Percentiles rank a stretch among this genome's conserved stretches.
Conservation (phyloP, 2,888 invertebrate genomes). For the Thymelicus sylvestris region DNA sequence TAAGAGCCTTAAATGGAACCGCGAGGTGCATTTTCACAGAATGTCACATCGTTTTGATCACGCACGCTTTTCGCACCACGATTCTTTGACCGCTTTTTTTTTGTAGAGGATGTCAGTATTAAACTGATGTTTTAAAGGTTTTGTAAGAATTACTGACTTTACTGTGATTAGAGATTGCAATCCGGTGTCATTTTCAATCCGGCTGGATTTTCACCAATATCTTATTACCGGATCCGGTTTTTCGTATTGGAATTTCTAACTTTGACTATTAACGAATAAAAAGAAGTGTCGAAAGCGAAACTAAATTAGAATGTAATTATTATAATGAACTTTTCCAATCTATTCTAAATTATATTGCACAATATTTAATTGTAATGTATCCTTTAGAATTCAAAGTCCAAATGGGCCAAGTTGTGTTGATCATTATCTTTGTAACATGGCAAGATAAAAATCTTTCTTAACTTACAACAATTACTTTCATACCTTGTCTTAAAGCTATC, state of each 20-base stretch:
- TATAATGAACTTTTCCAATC: neutral
- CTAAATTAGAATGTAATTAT: neutral
- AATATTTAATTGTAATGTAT: constrained; percentile 4
- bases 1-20: neutral
- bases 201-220: too few relatives aligned
- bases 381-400: neutral
- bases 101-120: constrained; percentile 8
- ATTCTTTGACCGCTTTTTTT: constrained; percentile 20
- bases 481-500: constrained; percentile 11
- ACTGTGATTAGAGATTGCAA: neutral
- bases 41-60: constrained; percentile 28
- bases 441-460: constrained; percentile 25
- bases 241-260: too few relatives aligned
- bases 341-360: neutral
- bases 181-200: too few relatives aligned
- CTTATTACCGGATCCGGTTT: too few relatives aligned
- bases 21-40: constrained; percentile 16
- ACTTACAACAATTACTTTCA: constrained; percentile 11
- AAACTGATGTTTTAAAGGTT: neutral
- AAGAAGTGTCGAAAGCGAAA: too few relatives aligned
- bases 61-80: constrained; percentile 21
- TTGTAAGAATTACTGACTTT: neutral
- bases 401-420: neutral
- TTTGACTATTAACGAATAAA: neutral
- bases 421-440: constrained; percentile 15